Evolutionary conservation across 2,797 vertebrate genomes (phyloP).

Genomic region (Varecia variegata): DNA sequence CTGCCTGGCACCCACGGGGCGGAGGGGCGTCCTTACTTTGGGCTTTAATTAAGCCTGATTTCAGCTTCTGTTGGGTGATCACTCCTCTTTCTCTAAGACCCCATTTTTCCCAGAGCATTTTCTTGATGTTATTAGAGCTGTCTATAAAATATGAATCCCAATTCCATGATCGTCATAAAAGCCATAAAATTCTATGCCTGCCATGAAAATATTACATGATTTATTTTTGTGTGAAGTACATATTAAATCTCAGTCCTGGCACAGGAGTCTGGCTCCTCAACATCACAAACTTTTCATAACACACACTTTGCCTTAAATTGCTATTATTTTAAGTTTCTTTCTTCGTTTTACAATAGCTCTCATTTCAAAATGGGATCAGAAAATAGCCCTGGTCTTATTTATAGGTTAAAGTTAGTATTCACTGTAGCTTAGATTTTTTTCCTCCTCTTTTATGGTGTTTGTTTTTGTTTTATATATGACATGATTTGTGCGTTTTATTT

Average conservation of each 20-base stretch:
- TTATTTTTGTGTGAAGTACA: constrained; percentile 83
- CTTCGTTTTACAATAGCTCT: constrained; percentile 72
- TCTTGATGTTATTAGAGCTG: constrained; percentile 81
- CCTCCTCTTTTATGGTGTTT: constrained; percentile 67
- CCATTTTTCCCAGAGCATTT: constrained; percentile 75
- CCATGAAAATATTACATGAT: constrained; percentile 86
- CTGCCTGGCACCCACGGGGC: background rate
- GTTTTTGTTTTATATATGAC: constrained; percentile 80
- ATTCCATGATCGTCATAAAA: constrained; percentile 86
- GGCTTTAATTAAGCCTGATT: constrained; percentile 61
- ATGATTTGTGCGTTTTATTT: constrained; percentile 64
- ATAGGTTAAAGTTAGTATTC: constrained; percentile 79
- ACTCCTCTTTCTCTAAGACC: constrained; percentile 50
- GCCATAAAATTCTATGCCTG: constrained; percentile 86
- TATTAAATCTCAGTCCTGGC: constrained; percentile 77
- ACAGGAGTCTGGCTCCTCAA: constrained; percentile 79
- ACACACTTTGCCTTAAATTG: constrained; percentile 68
- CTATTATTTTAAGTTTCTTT: constrained; percentile 76
- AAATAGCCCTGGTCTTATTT: constrained; percentile 75
- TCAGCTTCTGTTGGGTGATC: constrained; percentile 55
- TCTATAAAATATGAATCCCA: constrained; percentile 87
- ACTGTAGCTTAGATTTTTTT: constrained; percentile 76
- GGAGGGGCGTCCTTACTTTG: background rate
- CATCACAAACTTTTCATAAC: constrained; percentile 80
- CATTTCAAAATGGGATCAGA: constrained; percentile 35